These are phyloP conservation scores for Herminia tarsipennalis DNA, from an alignment of 2,888 invertebrate genomes.

Conservation along the genomic window DNA sequence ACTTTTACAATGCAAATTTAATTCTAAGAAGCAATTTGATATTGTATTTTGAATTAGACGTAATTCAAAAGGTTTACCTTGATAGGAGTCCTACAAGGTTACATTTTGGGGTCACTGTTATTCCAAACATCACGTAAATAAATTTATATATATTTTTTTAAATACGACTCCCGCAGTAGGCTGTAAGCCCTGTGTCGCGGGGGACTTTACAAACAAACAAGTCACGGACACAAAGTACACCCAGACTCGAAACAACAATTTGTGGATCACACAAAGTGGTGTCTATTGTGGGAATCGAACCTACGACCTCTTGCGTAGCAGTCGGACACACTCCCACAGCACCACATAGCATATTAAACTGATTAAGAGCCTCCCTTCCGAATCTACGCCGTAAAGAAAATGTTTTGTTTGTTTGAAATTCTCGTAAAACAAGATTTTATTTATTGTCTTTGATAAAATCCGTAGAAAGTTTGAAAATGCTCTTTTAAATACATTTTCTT, in stretches of 20 bases:
- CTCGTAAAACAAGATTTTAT: conserved; percentile 2
- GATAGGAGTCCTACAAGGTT: conserved; percentile 9
- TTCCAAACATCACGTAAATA: background rate
- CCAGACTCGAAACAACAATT: too few relatives aligned
- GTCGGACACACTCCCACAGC: too few relatives aligned
- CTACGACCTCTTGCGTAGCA: too few relatives aligned
- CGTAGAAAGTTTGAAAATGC: background rate
- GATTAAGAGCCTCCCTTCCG: background rate
- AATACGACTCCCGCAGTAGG: too few relatives aligned
- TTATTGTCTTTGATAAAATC: background rate
- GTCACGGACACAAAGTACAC: too few relatives aligned
- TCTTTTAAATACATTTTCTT: too few relatives aligned
- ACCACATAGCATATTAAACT: background rate
- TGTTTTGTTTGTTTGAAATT: conserved; percentile 2
- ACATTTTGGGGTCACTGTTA: conserved; percentile 8
- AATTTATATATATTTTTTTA: conserved; percentile 2
- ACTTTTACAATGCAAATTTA: background rate
- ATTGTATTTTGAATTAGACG: background rate
- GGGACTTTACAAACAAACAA: too few relatives aligned
- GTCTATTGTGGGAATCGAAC: too few relatives aligned
- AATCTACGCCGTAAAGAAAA: background rate
- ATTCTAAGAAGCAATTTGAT: conserved; percentile 1
- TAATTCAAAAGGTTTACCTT: background rate
- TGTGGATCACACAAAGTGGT: too few relatives aligned
- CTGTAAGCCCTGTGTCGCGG: too few relatives aligned